phyloP scores from a whole-genome alignment of 2,797 vertebrate genomes.

The Heliangelus exortis region DNA sequence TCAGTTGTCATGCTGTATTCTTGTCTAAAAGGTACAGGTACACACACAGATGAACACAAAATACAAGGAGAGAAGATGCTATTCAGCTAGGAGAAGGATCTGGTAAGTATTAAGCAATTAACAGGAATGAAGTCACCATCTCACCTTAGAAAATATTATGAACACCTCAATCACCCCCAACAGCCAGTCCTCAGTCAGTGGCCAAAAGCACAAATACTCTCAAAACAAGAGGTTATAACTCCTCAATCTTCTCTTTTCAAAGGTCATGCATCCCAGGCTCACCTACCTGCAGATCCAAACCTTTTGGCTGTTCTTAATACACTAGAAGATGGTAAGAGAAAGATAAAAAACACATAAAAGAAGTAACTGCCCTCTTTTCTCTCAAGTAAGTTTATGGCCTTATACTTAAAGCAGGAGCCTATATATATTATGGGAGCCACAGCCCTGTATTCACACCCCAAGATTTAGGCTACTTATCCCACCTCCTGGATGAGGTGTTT shows the following conservation, averaged over 20 bases:
- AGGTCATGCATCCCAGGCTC: rapidly evolving
- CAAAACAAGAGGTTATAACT: background rate
- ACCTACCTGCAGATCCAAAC: background rate
- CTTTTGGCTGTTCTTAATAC: background rate
- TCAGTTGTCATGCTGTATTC: conserved; percentile 49
- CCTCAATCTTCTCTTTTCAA: background rate
- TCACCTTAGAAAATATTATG: background rate
- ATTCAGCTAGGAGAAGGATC: background rate
- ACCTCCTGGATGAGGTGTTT: background rate
- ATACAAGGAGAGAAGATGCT: background rate
- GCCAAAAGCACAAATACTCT: background rate
- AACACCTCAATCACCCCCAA: background rate
- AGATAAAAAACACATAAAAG: background rate
- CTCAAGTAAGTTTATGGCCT: rapidly evolving
- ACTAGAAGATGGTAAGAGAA: background rate
- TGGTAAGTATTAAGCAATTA: background rate
- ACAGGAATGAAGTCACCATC: background rate
- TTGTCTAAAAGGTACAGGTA: background rate
- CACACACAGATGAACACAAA: background rate
- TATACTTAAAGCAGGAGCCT: rapidly evolving
- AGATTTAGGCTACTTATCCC: background rate
- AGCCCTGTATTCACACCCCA: background rate
- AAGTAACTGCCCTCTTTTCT: background rate
- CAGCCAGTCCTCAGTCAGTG: background rate
- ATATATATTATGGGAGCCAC: background rate